Evolutionary conservation across 2,113 vertebrate genomes (phyloP).

Genomic region (Corythoichthys intestinalis): DNA sequence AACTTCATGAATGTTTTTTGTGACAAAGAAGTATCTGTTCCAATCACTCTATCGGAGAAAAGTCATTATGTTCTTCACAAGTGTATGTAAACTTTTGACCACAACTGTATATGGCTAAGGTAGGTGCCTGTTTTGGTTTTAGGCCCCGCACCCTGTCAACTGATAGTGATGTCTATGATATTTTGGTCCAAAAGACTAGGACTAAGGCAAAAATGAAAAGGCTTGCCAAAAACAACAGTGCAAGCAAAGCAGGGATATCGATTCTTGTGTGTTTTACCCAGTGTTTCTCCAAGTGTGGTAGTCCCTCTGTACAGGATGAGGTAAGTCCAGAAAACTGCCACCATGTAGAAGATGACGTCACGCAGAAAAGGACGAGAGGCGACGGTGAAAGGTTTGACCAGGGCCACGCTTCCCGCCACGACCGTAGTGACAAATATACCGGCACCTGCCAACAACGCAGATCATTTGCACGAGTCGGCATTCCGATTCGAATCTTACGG

Average conservation of each 20-base stretch:
- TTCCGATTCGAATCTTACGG: background rate
- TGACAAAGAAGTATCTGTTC: too few relatives aligned
- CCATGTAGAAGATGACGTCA: constrained; percentile 91
- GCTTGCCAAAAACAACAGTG: too few relatives aligned
- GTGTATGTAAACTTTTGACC: too few relatives aligned
- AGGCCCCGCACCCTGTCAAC: too few relatives aligned
- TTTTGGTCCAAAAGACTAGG: too few relatives aligned
- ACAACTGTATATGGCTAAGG: too few relatives aligned
- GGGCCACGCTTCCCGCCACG: constrained; percentile 84
- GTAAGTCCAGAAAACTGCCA: constrained; percentile 86
- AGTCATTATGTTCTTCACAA: too few relatives aligned
- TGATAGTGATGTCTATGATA: too few relatives aligned
- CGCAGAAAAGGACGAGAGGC: constrained; percentile 95
- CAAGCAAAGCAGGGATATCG: background rate
- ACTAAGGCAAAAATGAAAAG: too few relatives aligned
- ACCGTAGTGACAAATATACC: constrained; percentile 94
- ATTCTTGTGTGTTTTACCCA: constrained; percentile 69
- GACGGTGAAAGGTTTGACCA: constrained; percentile 82
- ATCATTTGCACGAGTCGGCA: background rate
- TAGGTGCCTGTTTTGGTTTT: too few relatives aligned
- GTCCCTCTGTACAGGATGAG: constrained; percentile 78
- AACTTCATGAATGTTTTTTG: too few relatives aligned
- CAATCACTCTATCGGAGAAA: too few relatives aligned
- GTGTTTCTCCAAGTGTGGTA: constrained; percentile 74
- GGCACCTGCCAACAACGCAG: constrained; percentile 74